These are phyloP conservation scores for Perodicticus potto DNA, from an alignment of 2,797 vertebrate genomes.

Conservation along the genomic window DNA sequence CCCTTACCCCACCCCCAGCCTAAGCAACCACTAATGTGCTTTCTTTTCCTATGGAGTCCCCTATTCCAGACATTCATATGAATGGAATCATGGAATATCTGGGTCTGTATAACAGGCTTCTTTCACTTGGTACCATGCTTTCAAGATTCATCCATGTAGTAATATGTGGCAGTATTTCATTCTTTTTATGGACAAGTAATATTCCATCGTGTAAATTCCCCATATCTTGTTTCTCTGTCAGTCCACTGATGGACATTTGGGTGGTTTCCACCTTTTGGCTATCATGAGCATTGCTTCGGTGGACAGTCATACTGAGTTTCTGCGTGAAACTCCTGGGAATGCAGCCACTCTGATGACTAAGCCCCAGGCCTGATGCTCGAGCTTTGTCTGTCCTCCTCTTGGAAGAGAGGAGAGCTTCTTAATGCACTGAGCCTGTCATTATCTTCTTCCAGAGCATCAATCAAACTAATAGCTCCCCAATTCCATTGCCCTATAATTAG, in stretches of 20 bases:
- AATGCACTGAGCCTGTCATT: not conserved
- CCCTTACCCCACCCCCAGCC: no score
- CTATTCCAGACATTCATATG: not conserved
- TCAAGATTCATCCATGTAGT: not conserved
- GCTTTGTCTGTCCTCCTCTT: not conserved
- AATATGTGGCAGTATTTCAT: not conserved
- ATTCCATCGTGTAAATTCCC: not conserved
- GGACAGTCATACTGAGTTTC: not conserved
- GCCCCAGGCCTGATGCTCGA: not conserved
- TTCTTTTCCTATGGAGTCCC: not conserved
- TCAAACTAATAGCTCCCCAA: not conserved
- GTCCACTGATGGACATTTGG: not conserved
- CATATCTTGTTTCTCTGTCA: not conserved
- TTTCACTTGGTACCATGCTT: not conserved
- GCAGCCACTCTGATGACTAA: not conserved
- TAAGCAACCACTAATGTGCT: not conserved
- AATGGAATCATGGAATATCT: not conserved
- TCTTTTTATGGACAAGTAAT: not conserved
- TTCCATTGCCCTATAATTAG: not conserved
- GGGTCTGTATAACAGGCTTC: not conserved
- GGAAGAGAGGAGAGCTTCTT: not conserved
- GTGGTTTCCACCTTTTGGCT: not conserved
- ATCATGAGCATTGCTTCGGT: not conserved
- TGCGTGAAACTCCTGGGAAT: not conserved
- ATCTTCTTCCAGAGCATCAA: not conserved